Base-by-base conservation (phyloP, 2,888 invertebrate species). In the Hypolimnas misippus region DNA sequence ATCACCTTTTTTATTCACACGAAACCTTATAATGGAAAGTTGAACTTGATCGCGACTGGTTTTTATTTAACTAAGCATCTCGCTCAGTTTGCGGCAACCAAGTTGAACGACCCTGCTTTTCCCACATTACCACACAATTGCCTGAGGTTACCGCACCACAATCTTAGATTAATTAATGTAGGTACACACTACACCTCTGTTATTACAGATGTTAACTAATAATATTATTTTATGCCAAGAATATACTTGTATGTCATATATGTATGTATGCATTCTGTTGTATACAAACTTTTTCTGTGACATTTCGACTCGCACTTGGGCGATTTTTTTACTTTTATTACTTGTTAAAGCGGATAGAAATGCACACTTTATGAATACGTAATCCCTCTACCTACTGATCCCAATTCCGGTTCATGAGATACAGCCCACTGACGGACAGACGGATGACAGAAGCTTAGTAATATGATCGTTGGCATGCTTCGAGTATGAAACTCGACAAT, bases 91-190 rank as follows among this genome's bases (percentile, higher is more conserved):
- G 52, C 21, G 19, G 58, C 17, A 40, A 33, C 6, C 33, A 52
- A 35, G 53, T 38, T 60, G 54, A 60, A 60, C 52, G 59, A 54
- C 59, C 53, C 17, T 21, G 55, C 42, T 56, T 25, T 40, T 57
- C 62, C 52, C 62, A 62, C 62, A 57, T 62, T 62, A 62, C 35
- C 57, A 56, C 46, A 62, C 56, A 62, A 57, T 51, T 17, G 52
- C 16, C 53, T 14, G 46, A 38, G 59, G 46, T 54, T 35, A 44
- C 44, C 21, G 52, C 52, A 31, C 59, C 7, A 49, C 59, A n/a
- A 46, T 60, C 44, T 54, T 10, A 53, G 44, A 25, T 25, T 46
- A 53, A 54, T 38, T 54, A 54, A 44, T 42, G 35, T 25, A 25
- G 12, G 10, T 14, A 21, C 42, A 42, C 14, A 25, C 14, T 14